phyloP scores from a whole-genome alignment of 1,140 invertebrate genomes.

The Eupeodes corollae region DNA sequence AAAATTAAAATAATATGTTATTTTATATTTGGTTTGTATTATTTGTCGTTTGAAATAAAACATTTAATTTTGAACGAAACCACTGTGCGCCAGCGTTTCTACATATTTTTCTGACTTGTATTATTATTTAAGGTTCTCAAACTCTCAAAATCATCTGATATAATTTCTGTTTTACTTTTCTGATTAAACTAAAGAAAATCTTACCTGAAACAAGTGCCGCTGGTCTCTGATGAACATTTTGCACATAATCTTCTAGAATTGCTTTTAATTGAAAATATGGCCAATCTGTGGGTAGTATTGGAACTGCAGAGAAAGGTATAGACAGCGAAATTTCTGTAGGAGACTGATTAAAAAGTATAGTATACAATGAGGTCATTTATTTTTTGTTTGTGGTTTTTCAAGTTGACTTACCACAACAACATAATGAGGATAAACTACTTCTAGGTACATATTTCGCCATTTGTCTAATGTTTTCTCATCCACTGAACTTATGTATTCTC shows the following conservation, averaged over 20 bases:
- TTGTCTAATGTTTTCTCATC: slow-evolving; percentile 14
- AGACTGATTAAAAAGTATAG: slow-evolving; percentile 11
- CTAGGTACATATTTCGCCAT: slow-evolving; percentile 19
- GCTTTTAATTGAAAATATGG: slow-evolving; percentile 28
- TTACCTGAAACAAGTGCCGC: slow-evolving; percentile 22
- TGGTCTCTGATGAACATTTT: slow-evolving; percentile 26
- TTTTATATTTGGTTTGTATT: too few relatives aligned
- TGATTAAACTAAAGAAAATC: too few relatives aligned
- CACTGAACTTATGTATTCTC: slow-evolving; percentile 13
- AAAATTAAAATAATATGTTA: too few relatives aligned
- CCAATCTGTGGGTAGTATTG: slow-evolving; percentile 27
- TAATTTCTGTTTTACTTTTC: too few relatives aligned
- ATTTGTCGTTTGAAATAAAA: too few relatives aligned
- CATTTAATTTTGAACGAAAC: too few relatives aligned
- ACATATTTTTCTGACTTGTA: too few relatives aligned
- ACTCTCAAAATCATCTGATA: too few relatives aligned
- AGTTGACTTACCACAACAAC: slow-evolving; percentile 22
- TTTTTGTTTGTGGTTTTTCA: background rate
- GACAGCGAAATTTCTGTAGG: slow-evolving; percentile 24
- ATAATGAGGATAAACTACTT: slow-evolving; percentile 23
- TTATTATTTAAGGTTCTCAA: too few relatives aligned
- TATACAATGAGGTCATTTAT: background rate
- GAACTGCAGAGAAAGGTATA: slow-evolving; percentile 20
- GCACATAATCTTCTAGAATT: slow-evolving; percentile 27
- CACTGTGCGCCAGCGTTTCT: too few relatives aligned